A percentile compares a stretch with the other conserved stretches of the same genome.
Evolutionary conservation across 2,888 invertebrate genomes (phyloP).

Genomic region (Rhabditoides inermis): DNA sequence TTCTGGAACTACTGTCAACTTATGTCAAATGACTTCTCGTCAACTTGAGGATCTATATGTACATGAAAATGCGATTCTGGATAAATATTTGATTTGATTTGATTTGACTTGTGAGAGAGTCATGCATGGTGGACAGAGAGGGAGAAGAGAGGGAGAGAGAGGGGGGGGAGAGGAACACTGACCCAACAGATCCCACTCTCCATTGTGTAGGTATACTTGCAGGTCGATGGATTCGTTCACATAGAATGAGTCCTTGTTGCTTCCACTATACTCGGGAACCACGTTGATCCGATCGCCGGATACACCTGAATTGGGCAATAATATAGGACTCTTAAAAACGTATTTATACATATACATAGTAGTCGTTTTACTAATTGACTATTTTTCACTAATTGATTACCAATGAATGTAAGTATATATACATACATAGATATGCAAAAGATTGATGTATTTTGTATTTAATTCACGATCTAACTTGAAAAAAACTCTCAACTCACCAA

Average conservation of each 20-base stretch:
- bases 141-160: not conserved
- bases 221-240: slow-evolving; percentile 35
- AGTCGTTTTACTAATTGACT: too few species aligned
- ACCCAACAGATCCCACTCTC: slow-evolving; percentile 34
- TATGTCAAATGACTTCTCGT: too few species aligned
- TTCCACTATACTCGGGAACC: slow-evolving; percentile 11
- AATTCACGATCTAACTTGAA: too few species aligned
- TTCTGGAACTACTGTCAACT: too few species aligned
- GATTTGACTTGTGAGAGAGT: not conserved
- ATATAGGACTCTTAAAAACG: not conserved
- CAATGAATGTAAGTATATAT: too few species aligned
- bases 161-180: not conserved
- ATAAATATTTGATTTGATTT: too few species aligned
- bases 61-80: not conserved
- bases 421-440: not conserved
- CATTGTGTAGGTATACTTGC: slow-evolving; percentile 32
- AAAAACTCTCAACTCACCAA: slow-evolving; percentile 12
- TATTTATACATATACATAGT: too few species aligned
- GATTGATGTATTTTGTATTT: not conserved
- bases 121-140: not conserved
- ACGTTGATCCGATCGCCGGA: slow-evolving; percentile 13
- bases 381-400: too few species aligned
- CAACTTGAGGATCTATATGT: too few species aligned
- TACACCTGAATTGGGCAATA: slow-evolving; percentile 10
- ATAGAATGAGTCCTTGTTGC: slow-evolving; percentile 20